Evolutionary conservation across 2,888 invertebrate species (phyloP), one percentile per base, ranked within the genome.

Genomic region (Philhelius pedissequus): DNA sequence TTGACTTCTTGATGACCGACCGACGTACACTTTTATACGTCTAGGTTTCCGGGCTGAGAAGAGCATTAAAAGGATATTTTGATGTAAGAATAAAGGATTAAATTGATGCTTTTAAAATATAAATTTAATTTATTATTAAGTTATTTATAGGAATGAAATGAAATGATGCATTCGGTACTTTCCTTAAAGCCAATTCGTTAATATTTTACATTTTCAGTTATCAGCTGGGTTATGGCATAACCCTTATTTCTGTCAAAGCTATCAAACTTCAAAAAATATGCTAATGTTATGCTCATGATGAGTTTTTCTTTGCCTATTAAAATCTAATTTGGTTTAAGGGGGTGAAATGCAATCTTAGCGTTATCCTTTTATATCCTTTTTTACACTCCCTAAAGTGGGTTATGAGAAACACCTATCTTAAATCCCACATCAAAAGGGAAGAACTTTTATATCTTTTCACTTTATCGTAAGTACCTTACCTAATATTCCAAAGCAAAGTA

Each of bases 381-480:
- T 2, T 2, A 45, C 20, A 9, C 13, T 22, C 22, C 54, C 13
- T 32, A 6, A 5, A 32, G 6, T n/a, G n/a, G n/a, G n/a, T 20
- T 13, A 43, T 56, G 43, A 62, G 62, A 50, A 27, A 30, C 27
- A 60, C 50, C 40, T 20, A 15, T 22, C 0, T 18, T 15, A 9
- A 54, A 27, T 48, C 40, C 40, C 30, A 20, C 45, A 56, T 25
- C 70, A 48, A 35, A 70, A 77, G 27, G 35, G 22, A 52, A 32
- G 20, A 50, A 70, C 15, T 75, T 43, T 80, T 76, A 81, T 76
- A 81, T 76, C 80, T 66, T 38, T 81, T 76, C 76, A 64, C 48
- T 81, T 66, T 66, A 81, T 81, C 76, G 60, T 73, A 68, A 70
- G 13, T 48, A 69, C 20, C n/a, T n/a, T n/a, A n/a, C n/a, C n/a